phyloP scores from a whole-genome alignment of 1,140 invertebrate genomes.

The Macrosteles quadrilineatus region DNA sequence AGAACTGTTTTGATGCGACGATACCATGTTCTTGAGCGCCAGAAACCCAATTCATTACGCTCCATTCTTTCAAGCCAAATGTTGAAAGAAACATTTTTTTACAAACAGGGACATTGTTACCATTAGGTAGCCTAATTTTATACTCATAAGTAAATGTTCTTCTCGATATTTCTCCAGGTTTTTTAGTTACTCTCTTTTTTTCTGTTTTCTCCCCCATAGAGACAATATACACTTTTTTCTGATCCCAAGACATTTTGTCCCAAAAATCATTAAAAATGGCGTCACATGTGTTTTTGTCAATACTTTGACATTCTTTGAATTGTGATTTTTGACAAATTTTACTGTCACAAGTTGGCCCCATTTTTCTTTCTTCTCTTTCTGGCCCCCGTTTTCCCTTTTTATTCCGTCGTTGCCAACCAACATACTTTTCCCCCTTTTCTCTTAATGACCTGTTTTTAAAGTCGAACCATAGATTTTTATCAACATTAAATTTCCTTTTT shows the following conservation, averaged over 20 bases:
- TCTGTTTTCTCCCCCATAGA: not conserved
- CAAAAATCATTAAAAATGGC: not conserved
- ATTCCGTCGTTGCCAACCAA: too few species aligned
- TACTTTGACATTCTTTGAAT: not conserved
- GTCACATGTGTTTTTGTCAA: not conserved
- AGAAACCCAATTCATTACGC: not conserved
- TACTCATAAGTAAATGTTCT: not conserved
- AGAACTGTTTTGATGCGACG: not conserved
- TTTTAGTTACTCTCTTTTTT: not conserved
- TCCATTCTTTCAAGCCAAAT: not conserved
- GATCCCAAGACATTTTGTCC: not conserved
- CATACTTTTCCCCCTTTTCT: too few species aligned
- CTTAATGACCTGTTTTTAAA: too few species aligned
- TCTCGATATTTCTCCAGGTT: not conserved
- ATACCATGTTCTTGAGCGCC: not conserved
- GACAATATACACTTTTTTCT: not conserved
- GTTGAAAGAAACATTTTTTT: not conserved
- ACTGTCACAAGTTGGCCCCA: not conserved
- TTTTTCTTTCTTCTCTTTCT: not conserved
- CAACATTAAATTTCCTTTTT: too few species aligned
- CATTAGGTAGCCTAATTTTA: not conserved
- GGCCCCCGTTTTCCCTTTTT: not conserved
- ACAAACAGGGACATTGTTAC: not conserved
- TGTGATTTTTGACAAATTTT: not conserved
- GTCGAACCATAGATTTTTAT: too few species aligned